Evolutionary conservation across 2,797 vertebrate genomes (phyloP).

Genomic region (Muraenolepis orangiensis): DNA sequence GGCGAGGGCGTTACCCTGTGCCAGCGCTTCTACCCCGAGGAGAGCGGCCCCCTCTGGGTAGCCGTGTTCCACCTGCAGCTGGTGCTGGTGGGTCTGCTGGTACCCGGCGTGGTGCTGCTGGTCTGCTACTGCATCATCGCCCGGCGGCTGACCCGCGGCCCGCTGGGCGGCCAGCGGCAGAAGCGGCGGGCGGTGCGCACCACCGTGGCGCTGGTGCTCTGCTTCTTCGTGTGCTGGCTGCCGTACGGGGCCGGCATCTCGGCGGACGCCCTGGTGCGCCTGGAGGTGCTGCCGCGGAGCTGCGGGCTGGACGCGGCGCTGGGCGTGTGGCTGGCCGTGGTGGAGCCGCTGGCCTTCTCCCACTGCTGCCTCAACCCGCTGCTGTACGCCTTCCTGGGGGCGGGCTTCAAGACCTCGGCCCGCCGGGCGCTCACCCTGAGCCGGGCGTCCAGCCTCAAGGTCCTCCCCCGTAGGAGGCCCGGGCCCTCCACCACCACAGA

Average conservation of each 20-base stretch:
- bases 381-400: slow-evolving; percentile 94
- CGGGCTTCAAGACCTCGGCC: slow-evolving; percentile 95
- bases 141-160: slow-evolving; percentile 86
- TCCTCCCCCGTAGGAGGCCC: slow-evolving; percentile 85
- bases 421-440: slow-evolving; percentile 87
- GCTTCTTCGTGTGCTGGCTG: slow-evolving; percentile 97
- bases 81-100: slow-evolving; percentile 88
- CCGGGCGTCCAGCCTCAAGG: slow-evolving; percentile 91
- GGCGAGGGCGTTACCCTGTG: slow-evolving; percentile 76
- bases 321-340: slow-evolving; percentile 86
- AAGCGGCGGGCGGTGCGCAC: slow-evolving; percentile 94
- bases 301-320: slow-evolving; percentile 82
- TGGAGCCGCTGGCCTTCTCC: slow-evolving; percentile 90
- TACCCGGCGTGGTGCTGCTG: slow-evolving; percentile 90
- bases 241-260: slow-evolving; percentile 89
- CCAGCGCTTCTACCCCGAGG: slow-evolving; percentile 83
- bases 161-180: slow-evolving; percentile 90
- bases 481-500: slow-evolving; percentile 94
- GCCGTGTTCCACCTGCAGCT: slow-evolving; percentile 90
- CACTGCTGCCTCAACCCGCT: slow-evolving; percentile 98
- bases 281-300: slow-evolving; percentile 80
- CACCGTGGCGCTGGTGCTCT: slow-evolving; percentile 89
- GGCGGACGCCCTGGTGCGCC: slow-evolving; percentile 83
- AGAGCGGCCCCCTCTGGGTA: slow-evolving; percentile 71
- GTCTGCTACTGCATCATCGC: slow-evolving; percentile 96